Percentiles rank a stretch among this genome's conserved stretches.
Evolutionary conservation across 2,113 vertebrate species (phyloP).

Genomic region (Mus spicilegus): DNA sequence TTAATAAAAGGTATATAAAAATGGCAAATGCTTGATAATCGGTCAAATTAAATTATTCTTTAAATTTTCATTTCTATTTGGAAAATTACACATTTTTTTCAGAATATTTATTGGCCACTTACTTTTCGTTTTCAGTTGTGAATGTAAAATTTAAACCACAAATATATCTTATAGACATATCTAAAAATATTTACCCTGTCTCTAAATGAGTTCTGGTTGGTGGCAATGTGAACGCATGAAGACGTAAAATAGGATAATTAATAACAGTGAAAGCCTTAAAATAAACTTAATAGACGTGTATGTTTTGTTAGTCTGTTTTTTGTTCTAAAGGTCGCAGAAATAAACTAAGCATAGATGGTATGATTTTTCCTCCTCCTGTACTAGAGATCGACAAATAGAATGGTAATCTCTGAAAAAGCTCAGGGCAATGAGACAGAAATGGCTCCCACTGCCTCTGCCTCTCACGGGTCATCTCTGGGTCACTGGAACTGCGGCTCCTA

Average conservation of each 20-base stretch:
- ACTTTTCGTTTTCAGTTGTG: not conserved
- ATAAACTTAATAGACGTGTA: not conserved
- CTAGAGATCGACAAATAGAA: not conserved
- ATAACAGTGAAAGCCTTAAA: not conserved
- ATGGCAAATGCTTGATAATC: not conserved
- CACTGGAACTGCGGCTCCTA: not conserved
- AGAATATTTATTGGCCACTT: not conserved
- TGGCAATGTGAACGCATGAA: not conserved
- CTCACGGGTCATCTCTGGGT: not conserved
- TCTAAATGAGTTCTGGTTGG: not conserved
- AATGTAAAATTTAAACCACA: not conserved
- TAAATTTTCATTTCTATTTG: not conserved
- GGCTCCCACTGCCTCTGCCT: too few relatives aligned
- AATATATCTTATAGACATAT: not conserved
- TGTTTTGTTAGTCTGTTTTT: not conserved
- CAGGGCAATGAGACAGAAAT: not conserved
- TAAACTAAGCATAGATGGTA: not conserved
- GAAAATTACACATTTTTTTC: not conserved
- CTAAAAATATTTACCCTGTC: constrained; percentile 20
- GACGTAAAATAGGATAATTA: not conserved
- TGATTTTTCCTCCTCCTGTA: not conserved
- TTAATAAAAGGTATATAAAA: not conserved
- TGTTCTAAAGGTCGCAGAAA: not conserved
- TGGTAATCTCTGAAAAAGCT: not conserved
- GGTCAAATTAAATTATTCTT: not conserved